Evolutionary conservation across 2,888 invertebrate genomes (phyloP), one percentile per base, ranked within the genome.

Genomic region (Magallana nippona): DNA sequence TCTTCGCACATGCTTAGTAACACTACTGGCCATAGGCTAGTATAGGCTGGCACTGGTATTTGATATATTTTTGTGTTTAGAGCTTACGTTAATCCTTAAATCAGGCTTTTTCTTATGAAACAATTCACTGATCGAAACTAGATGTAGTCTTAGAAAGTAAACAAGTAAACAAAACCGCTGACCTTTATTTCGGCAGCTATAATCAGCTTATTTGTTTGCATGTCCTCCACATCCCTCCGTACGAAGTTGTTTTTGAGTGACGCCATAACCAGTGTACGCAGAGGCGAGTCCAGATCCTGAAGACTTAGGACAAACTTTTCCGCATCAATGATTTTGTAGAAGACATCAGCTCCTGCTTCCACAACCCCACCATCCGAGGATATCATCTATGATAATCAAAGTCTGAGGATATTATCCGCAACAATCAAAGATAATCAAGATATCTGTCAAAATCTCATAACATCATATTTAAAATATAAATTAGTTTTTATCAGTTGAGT

Each of bases 321-420:
- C 1, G 94, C 94, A 86, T 94, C 93, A n/a, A 90, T 88, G 17
- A 95, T 93, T 62, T 91, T 91, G 85, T 94, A 93, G 86, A 93
- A 94, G 10, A 95, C 94, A 15, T 94, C 94, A 1, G 94, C 94
- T 2, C 94, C 94, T 15, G 95, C 89, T 86, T 95, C 95, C 55
- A 95, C 92, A 19, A 94, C 91, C 11, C 94, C 95, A 44, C 93
- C 90, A 89, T 95, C 95, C 15, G 86, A 85, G 5, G 95, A 94
- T 44, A 95, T 92, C 3, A 95, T 44, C 44, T 5, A 44, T 44
- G 5, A 44, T 5, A 44, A 44, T 5, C 44, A 44, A 5, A 44
- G 44, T 44, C 0, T 27, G 3, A 63, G 63, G 63, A 63, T 63
- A 22, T 63, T 0, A 63, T 63, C 63, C 2, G 2, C 8, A 44